Evolutionary conservation across 2,888 invertebrate species (phyloP).

Genomic region (Drosophila lutescens): DNA sequence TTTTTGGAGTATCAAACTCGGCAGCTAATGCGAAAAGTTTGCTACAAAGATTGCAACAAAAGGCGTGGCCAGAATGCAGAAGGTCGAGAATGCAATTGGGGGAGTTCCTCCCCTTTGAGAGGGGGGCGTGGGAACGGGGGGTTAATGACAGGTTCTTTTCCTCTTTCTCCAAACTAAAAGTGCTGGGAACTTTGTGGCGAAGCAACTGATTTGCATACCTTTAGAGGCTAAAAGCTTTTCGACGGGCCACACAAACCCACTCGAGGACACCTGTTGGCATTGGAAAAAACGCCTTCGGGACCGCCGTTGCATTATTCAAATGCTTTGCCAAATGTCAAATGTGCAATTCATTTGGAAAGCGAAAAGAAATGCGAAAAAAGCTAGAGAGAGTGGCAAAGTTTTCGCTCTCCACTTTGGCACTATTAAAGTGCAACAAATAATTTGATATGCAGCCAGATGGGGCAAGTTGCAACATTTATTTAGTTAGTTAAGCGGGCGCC

Average conservation of each 20-base stretch:
- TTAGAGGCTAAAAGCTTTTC: slow-evolving; percentile 70
- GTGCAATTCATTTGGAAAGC: slow-evolving; percentile 47
- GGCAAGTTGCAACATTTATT: slow-evolving; percentile 62
- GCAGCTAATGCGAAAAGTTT: slow-evolving; percentile 72
- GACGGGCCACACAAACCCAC: slow-evolving; percentile 21
- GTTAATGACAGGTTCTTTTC: slow-evolving; percentile 57
- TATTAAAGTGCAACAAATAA: slow-evolving; percentile 66
- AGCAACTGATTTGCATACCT: slow-evolving; percentile 61
- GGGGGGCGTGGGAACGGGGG: not conserved
- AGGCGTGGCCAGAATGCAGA: slow-evolving; percentile 44
- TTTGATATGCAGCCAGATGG: slow-evolving; percentile 35
- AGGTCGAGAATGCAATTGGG: slow-evolving; percentile 9
- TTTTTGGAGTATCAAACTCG: slow-evolving; percentile 71
- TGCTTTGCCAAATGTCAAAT: slow-evolving; percentile 50
- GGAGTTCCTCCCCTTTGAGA: not conserved
- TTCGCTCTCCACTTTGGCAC: slow-evolving; percentile 24
- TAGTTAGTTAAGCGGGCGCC: slow-evolving; percentile 64
- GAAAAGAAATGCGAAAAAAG: slow-evolving; percentile 4
- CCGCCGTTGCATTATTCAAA: slow-evolving; percentile 65
- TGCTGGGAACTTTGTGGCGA: slow-evolving; percentile 43
- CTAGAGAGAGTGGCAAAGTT: slow-evolving; percentile 12
- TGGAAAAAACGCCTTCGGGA: slow-evolving; percentile 6
- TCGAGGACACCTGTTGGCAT: slow-evolving; percentile 62
- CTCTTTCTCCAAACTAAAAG: slow-evolving; percentile 35
- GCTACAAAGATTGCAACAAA: slow-evolving; percentile 58